Conservation (phyloP, 2,113 vertebrate genomes). For the Lichenostomus cassidix region DNA sequence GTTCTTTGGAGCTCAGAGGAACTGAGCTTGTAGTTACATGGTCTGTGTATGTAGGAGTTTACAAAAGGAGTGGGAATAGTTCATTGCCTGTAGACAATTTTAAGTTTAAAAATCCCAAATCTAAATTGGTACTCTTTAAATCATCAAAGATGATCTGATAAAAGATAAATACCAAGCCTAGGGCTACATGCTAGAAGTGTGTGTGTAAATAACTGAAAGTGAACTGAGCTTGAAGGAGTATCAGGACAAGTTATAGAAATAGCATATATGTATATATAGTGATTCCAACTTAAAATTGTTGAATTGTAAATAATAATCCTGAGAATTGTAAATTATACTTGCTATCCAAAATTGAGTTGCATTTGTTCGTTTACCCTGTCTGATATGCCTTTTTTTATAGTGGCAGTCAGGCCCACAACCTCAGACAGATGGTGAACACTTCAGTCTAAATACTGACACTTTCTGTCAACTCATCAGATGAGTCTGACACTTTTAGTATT, state of each 20-base stretch:
- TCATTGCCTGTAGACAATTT: neutral
- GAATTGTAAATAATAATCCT: neutral
- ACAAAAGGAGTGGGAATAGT: neutral
- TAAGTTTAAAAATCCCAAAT: neutral
- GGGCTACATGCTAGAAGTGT: neutral
- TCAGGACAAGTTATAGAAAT: neutral
- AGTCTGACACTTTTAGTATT: constrained; percentile 18
- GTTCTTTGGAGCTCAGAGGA: neutral
- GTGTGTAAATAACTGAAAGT: neutral
- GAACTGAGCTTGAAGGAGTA: neutral
- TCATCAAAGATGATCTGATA: neutral
- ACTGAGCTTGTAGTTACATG: neutral
- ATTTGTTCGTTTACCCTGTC: neutral
- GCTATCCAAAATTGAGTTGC: neutral
- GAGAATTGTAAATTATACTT: neutral
- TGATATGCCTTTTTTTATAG: neutral
- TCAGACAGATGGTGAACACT: constrained; percentile 23
- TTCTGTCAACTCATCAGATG: constrained; percentile 40
- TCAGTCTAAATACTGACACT: constrained; percentile 16
- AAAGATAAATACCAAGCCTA: neutral
- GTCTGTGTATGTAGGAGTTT: neutral
- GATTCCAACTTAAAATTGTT: neutral
- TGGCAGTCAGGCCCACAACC: constrained; percentile 1
- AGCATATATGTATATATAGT: neutral
- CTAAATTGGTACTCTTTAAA: neutral